A percentile compares a stretch with the other conserved stretches of the same genome.
These are phyloP conservation scores for Halcyon chelicuti DNA, from an alignment of 2,797 vertebrate species.

Conservation along the genomic window DNA sequence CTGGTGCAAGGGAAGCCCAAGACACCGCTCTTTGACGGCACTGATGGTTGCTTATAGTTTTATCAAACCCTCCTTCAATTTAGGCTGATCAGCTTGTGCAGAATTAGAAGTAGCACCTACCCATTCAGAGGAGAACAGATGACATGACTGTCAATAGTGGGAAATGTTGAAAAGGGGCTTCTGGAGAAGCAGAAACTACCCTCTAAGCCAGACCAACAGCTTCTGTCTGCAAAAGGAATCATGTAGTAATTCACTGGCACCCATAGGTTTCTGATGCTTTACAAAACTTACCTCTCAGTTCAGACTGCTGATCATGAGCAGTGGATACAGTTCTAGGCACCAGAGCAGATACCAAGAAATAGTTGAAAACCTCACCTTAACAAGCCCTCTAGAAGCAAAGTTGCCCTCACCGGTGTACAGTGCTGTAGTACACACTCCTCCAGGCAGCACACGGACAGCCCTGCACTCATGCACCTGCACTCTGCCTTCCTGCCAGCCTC, in stretches of 20 bases:
- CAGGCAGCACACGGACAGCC: background rate
- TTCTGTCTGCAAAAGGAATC: background rate
- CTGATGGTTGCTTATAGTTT: background rate
- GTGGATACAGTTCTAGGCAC: background rate
- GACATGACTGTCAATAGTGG: background rate
- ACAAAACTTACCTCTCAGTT: background rate
- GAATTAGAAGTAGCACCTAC: background rate
- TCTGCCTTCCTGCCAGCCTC: background rate
- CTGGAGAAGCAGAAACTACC: background rate
- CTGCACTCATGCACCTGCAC: fast-evolving
- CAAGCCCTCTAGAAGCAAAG: background rate
- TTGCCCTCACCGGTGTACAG: background rate
- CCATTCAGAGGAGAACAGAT: background rate
- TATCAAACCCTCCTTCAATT: background rate
- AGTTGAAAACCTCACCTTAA: constrained; percentile 36
- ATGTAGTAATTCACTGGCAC: background rate
- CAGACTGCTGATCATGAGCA: background rate
- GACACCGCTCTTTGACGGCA: background rate
- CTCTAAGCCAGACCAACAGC: background rate
- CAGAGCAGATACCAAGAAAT: background rate
- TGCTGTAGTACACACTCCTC: background rate
- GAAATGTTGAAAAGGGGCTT: background rate
- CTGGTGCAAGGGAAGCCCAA: background rate
- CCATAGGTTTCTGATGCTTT: background rate
- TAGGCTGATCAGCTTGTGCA: background rate